Base-by-base conservation (phyloP, 2,113 vertebrate species). In the Cyanistes caeruleus region DNA sequence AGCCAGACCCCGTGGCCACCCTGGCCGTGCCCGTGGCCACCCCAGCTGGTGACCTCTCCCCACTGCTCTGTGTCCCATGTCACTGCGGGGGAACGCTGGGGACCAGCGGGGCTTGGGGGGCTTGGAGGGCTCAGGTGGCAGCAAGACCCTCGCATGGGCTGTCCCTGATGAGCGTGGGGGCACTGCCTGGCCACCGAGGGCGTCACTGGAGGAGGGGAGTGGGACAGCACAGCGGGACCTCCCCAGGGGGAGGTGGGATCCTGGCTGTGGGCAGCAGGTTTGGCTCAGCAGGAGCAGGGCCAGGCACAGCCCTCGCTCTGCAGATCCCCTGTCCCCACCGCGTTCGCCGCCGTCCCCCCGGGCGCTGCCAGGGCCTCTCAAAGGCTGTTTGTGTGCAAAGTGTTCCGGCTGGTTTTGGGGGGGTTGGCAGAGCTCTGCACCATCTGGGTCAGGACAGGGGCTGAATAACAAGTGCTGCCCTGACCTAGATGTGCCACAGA, bases 371-470 rank as follows among this genome's bases (percentile, higher is more conserved):
- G 82, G 86, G 48, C 92, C 76, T 92, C 80, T 95, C 90, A 94
- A 97, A 94, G 95, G 90, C 90, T 92, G 92, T 95, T 97, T 95
- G 85, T 95, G 92, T 94, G 95, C 95, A 91, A 5, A 91, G 25
- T 85, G 94, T 93, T 94, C 96, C 11, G 13, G 90, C 53, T 56
- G 81, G 9, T 79, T 95, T 79, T 52, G 69, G 39, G 31, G 21
- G 62, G 65, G 49, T 77, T 97, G 96, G 95, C 92, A 79, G 79
- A 91, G 87, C 78, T 60, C 85, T 33, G 90, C 92, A 73, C 96
- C 95, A 97, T 97, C 95, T 97, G 95, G 95, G 96, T 93, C 95
- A 95, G 90, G 93, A 68, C 89, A 89, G 88, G 95, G 89, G 28
- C 86, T 93, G 95, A 80, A 96, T 96, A 93, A 83, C 94, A 96